These are phyloP conservation scores for Dryadula phaetusa DNA, from an alignment of 2,888 invertebrate genomes.

Conservation along the genomic window DNA sequence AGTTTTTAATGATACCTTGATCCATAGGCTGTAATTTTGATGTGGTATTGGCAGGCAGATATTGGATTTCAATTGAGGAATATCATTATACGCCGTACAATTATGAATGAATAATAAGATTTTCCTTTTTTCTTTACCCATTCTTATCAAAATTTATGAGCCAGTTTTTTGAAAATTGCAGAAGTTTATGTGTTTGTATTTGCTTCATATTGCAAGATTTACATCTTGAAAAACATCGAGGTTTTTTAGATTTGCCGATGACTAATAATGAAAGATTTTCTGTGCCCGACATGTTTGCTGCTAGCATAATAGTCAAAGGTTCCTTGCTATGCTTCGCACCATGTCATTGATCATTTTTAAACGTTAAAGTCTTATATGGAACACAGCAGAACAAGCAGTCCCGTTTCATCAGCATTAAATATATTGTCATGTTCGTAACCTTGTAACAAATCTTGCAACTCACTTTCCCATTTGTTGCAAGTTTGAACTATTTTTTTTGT, in stretches of 20 bases:
- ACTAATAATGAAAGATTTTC: slow-evolving; percentile 45
- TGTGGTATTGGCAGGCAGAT: slow-evolving; percentile 37
- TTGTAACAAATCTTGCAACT: slow-evolving; percentile 30
- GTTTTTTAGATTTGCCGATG: too few species aligned
- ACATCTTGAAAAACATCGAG: slow-evolving; percentile 44
- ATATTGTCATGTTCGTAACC: slow-evolving; percentile 37
- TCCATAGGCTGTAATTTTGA: slow-evolving; percentile 40
- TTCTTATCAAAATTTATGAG: slow-evolving; percentile 31
- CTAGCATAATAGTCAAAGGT: slow-evolving; percentile 42
- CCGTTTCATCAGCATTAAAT: slow-evolving; percentile 39
- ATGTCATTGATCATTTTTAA: slow-evolving; percentile 31
- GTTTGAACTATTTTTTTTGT: too few species aligned
- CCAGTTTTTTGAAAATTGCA: slow-evolving; percentile 36
- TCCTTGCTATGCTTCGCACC: slow-evolving; percentile 46
- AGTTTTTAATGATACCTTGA: slow-evolving; percentile 42
- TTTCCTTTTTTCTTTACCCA: slow-evolving; percentile 37
- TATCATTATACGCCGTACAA: slow-evolving; percentile 29
- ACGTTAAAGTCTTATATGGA: slow-evolving; percentile 39
- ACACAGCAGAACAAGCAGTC: slow-evolving; percentile 29
- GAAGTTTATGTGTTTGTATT: slow-evolving; percentile 43
- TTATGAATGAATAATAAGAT: slow-evolving; percentile 35
- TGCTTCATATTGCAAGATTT: slow-evolving; percentile 39
- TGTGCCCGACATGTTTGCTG: slow-evolving; percentile 43
- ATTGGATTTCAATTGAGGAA: slow-evolving; percentile 34
- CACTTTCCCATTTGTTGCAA: slow-evolving; percentile 38